phyloP scores from a whole-genome alignment of 2,113 vertebrate species.

The Varanus komodoensis region DNA sequence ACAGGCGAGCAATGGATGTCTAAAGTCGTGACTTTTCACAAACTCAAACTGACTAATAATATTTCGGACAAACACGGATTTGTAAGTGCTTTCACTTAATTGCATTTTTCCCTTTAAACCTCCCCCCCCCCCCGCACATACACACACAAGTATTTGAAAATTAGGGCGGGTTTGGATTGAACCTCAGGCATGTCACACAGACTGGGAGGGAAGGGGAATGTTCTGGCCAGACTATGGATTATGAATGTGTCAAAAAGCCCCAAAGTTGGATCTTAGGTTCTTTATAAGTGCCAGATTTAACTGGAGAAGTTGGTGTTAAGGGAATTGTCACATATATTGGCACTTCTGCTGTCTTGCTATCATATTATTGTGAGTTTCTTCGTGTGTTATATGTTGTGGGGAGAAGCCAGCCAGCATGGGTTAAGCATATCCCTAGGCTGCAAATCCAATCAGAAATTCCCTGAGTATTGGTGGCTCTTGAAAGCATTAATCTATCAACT shows the following conservation, averaged over 20 bases:
- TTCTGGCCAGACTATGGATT: background rate
- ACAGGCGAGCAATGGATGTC: slow-evolving; percentile 99
- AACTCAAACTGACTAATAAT: slow-evolving; percentile 99
- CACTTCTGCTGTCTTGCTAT: background rate
- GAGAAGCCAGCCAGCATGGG: too few relatives aligned
- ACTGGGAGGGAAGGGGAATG: accelerated
- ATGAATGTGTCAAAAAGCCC: too few relatives aligned
- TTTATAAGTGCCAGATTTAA: background rate
- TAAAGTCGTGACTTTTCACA: slow-evolving; percentile 99
- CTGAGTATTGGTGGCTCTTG: background rate
- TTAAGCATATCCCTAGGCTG: background rate
- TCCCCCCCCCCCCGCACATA: background rate
- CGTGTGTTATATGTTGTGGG: background rate
- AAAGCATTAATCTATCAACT: background rate
- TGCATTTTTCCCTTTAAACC: background rate
- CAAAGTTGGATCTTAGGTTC: background rate
- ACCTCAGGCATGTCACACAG: background rate
- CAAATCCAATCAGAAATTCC: background rate
- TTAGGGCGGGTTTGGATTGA: background rate
- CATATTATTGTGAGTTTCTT: background rate
- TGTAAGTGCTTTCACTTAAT: slow-evolving; percentile 86
- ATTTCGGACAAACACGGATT: slow-evolving; percentile 99
- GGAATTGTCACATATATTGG: background rate
- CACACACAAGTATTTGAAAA: background rate
- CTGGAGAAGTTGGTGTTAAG: too few relatives aligned